Percentiles rank a stretch among this genome's conserved stretches.
These are phyloP conservation scores for Trachymyrmex cornetzi DNA, from an alignment of 1,140 invertebrate species.

Conservation along the genomic window DNA sequence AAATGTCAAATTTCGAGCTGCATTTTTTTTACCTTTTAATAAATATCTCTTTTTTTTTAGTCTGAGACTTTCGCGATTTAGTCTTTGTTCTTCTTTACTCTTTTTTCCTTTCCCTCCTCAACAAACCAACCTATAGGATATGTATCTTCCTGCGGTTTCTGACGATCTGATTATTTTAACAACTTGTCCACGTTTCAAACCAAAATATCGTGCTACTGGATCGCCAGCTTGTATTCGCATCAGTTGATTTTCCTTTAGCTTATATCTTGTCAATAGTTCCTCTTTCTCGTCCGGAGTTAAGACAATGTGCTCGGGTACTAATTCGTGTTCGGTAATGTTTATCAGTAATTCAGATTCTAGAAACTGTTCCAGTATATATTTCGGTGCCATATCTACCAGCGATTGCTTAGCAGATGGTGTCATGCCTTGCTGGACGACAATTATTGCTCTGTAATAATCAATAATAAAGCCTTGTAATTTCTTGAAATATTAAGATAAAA, in stretches of 20 bases:
- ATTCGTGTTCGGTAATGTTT: constrained; percentile 99
- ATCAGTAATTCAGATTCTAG: constrained; percentile 99
- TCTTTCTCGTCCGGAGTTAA: constrained; percentile 99
- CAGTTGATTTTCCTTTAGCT: constrained; percentile 99
- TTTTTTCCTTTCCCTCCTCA: constrained; percentile 85
- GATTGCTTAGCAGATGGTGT: constrained; percentile 99
- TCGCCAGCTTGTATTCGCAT: constrained; percentile 99
- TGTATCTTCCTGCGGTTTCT: constrained; percentile 99
- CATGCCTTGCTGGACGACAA: constrained; percentile 95
- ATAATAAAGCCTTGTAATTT: not conserved
- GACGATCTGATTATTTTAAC: constrained; percentile 99
- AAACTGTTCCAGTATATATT: constrained; percentile 99
- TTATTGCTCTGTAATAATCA: constrained; percentile 90
- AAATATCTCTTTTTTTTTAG: not conserved
- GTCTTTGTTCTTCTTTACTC: not conserved
- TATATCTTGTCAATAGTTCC: constrained; percentile 97
- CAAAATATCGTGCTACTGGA: constrained; percentile 99
- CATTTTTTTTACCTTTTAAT: not conserved
- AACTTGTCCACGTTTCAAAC: constrained; percentile 98
- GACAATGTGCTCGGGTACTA: constrained; percentile 99
- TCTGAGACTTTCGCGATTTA: not conserved
- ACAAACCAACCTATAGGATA: constrained; percentile 98
- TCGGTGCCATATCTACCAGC: constrained; percentile 99
- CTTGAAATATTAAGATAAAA: not conserved
- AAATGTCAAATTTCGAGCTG: constrained; percentile 34